Base-by-base conservation (phyloP, 2,797 vertebrate species). In the Zonotrichia albicollis region DNA sequence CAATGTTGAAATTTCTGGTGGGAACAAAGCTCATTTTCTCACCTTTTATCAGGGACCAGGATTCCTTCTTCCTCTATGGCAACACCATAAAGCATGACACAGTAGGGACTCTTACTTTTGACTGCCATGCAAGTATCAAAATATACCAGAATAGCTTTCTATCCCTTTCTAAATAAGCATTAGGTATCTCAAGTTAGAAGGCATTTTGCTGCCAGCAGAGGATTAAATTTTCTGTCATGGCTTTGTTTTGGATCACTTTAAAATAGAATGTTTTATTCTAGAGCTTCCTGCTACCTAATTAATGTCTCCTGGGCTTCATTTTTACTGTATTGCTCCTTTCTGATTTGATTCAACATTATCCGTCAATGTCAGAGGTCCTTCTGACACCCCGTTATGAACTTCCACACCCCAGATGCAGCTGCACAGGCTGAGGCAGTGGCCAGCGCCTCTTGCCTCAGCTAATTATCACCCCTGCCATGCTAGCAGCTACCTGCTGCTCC, bases 391-490 rank as follows among this genome's bases (percentile, higher is more conserved):
- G 0, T 54, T 65, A 38, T 23, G 40, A 29, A 16, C 7, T 60
- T 53, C 29, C 26, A 27, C 16, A 30, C 4, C 1, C 20, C 25
- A 20, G 32, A 38, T 46, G 21, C 40, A 38, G 11, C 34, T 34
- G 19, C 27, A 71, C 5, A 16, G 42, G 19, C 12, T 84, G 36
- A 76, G 18, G n/a, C 0, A 13, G 70, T 29, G 29, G 27, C 23
- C 26, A 66, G 23, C 23, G 34, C 18, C 12, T 65, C 27, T 36
- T 18, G 22, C 27, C 25, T 58, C 58, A 45, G 22, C 9, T 53
- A 3, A 17, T 61, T 13, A 8, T 51, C 36, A 13, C 10, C 8
- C 34, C 9, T 15, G 3, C 2, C 5, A 4, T 0, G 5, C 36
- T 17, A 23, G 11, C 19, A 75, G 42, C 22, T 60, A 29, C 64